Conservation (phyloP, 2,113 vertebrate genomes). For the Oophaga pumilio region DNA sequence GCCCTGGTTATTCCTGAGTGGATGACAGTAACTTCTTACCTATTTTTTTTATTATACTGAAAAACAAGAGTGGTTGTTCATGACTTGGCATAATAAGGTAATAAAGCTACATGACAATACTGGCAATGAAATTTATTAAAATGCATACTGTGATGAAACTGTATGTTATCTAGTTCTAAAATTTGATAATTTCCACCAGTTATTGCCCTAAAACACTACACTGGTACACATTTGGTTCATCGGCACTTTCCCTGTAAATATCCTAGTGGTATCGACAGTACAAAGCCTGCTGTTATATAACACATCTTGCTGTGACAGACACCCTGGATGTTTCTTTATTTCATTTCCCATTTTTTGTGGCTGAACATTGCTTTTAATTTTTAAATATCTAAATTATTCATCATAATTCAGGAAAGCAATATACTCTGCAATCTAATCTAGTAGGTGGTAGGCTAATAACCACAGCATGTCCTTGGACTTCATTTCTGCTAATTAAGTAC, state of each 20-base stretch:
- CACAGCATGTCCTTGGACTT: background rate
- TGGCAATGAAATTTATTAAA: background rate
- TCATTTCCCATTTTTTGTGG: constrained; percentile 11
- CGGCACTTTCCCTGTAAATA: background rate
- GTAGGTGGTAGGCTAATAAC: constrained; percentile 25
- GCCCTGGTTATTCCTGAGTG: no score
- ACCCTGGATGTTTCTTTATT: background rate
- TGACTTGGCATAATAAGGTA: background rate
- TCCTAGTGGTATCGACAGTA: background rate
- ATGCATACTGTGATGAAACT: background rate
- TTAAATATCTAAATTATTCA: constrained; percentile 22
- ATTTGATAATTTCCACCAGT: background rate
- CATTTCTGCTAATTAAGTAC: background rate
- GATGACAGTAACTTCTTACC: no score
- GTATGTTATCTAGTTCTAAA: background rate
- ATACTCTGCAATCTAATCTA: constrained; percentile 13
- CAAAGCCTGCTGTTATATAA: constrained; percentile 12
- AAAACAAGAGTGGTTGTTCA: no score
- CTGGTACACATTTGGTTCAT: background rate
- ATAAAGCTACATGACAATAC: background rate
- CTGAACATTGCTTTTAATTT: constrained; percentile 31
- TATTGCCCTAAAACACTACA: background rate
- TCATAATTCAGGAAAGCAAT: constrained; percentile 2
- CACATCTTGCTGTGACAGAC: background rate
- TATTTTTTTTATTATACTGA: no score